Evolutionary conservation across 2,888 invertebrate genomes (phyloP), one percentile per base, ranked within the genome.

Genomic region (Apantesis nais): DNA sequence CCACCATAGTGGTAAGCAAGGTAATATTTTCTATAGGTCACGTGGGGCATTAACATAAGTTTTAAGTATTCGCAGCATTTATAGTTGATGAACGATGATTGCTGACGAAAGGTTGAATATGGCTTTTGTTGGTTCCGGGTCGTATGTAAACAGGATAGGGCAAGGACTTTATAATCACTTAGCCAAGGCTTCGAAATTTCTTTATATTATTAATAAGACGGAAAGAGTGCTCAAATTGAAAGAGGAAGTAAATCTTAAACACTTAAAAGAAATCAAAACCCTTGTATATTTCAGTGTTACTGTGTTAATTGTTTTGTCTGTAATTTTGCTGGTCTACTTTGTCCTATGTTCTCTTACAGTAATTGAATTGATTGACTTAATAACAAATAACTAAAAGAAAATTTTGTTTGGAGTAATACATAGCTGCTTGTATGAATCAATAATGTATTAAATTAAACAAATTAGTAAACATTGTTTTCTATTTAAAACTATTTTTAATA

Each of bases 121-220:
- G 48, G 22, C 65, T 63, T 61, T 70, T 37, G 48, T 66, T 0
- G 44, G 65, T 80, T 81, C 80, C 81, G 81, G 78, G 79, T 74
- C 70, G 62, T 64, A 68, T 67, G 58, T 67, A 62, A 62, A 66
- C 71, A 68, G 68, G 62, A 71, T 69, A 66, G 70, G 63, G 55
- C 34, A 79, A 79, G 70, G 71, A 71, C 65, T 16, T 64, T 61
- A n/a, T 25, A 63, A 66, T 70, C 25, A 62, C 68, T 62, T 70
- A 67, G 8, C 41, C 78, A 80, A 80, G 79, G 78, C 68, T 73
- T 67, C 64, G 31, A 22, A 34, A 68, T 63, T 44, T 64, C 52
- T 68, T 34, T 22, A 71, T 37, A 55, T 62, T 48, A 66, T 67
- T 62, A 72, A 70, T 66, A 62, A 16, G 29, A 29, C 29, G 48